phyloP scores from a whole-genome alignment of 2,113 vertebrate species.

The Eretmochelys imbricata region DNA sequence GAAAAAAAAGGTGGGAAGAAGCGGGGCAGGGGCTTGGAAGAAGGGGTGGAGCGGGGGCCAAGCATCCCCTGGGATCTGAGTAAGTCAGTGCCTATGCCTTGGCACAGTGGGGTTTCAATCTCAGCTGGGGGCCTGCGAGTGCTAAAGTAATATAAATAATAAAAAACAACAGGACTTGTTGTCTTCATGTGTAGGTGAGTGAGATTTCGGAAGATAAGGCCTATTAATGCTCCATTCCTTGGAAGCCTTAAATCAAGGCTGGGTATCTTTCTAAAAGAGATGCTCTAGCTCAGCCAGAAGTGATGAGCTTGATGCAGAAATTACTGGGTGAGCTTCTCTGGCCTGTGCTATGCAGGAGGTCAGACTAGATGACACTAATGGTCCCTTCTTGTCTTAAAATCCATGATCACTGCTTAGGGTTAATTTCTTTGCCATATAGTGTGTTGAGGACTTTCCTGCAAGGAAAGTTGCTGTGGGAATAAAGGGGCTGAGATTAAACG shows the following conservation, averaged over 20 bases:
- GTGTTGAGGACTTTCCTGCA: conserved; percentile 26
- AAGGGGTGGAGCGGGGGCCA: too few relatives aligned
- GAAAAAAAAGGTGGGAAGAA: too few relatives aligned
- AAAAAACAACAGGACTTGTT: background rate
- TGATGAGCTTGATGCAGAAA: background rate
- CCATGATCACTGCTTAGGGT: background rate
- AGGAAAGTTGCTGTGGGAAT: conserved; percentile 8
- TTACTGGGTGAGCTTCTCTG: background rate
- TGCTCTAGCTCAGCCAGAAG: background rate
- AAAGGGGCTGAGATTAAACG: conserved; percentile 42
- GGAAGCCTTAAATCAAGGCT: background rate
- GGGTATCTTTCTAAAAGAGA: background rate
- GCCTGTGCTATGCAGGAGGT: rapidly evolving
- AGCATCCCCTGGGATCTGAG: too few relatives aligned
- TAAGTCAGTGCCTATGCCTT: too few relatives aligned
- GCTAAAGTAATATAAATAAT: background rate
- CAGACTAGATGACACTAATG: background rate
- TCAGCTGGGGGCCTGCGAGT: background rate
- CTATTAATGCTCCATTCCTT: background rate
- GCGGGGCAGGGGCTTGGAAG: too few relatives aligned
- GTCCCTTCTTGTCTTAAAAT: background rate
- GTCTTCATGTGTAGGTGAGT: background rate
- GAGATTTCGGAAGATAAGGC: background rate
- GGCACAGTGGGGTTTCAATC: background rate
- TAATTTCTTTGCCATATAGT: conserved; percentile 34